Conservation (phyloP, 2,113 vertebrate genomes). For the Nycticorax nycticorax region DNA sequence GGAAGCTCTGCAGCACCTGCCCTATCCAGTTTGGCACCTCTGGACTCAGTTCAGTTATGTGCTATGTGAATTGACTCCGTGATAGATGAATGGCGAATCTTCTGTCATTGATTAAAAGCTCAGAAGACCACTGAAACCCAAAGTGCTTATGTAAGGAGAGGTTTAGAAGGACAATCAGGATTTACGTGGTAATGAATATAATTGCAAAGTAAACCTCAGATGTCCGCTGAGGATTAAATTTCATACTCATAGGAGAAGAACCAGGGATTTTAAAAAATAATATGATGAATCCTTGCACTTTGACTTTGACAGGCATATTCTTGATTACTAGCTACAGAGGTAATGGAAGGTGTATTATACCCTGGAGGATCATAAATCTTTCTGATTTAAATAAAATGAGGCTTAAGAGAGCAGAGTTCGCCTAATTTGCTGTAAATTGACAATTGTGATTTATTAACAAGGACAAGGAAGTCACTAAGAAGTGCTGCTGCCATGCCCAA, state of each 20-base stretch:
- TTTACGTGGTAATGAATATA: constrained; percentile 22
- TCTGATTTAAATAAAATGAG: constrained; percentile 67
- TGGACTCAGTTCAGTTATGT: neutral
- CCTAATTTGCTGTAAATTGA: constrained; percentile 55
- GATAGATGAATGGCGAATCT: neutral
- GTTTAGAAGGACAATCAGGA: constrained; percentile 25
- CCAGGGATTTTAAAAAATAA: constrained; percentile 11
- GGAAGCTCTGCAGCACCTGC: neutral
- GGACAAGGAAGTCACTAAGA: constrained; percentile 61
- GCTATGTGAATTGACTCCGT: neutral
- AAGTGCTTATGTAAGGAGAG: constrained; percentile 1
- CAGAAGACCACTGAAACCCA: neutral
- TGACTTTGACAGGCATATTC: constrained; percentile 34
- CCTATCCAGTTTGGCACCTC: neutral
- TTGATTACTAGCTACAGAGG: constrained; percentile 26
- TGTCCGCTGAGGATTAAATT: constrained; percentile 13
- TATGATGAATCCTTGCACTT: constrained; percentile 14
- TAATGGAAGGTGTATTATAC: constrained; percentile 36
- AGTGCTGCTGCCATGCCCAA: constrained; percentile 30
- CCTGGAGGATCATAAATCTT: constrained; percentile 53
- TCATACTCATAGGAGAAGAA: neutral
- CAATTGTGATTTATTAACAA: constrained; percentile 70
- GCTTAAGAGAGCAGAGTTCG: constrained; percentile 44
- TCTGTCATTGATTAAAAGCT: constrained; percentile 28
- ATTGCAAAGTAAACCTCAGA: constrained; percentile 46